Evolutionary conservation across 1,140 invertebrate genomes (phyloP).

Genomic region (Drosophila parabipectinata): DNA sequence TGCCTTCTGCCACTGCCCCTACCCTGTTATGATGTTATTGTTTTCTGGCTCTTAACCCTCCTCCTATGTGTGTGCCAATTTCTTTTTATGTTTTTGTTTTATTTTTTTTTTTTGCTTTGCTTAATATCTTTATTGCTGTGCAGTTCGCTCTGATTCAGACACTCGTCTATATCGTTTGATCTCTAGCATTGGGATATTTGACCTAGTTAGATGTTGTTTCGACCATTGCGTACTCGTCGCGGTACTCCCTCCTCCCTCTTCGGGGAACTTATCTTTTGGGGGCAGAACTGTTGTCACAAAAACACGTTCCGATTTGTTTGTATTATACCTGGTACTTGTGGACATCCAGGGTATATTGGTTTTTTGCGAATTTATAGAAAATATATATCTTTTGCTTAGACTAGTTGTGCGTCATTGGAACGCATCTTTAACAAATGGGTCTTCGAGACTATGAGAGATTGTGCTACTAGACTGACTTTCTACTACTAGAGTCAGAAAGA

Average conservation of each 20-base stretch:
- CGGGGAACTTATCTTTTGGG: constrained; percentile 30
- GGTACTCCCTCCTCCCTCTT: background rate
- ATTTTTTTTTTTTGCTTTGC: too few relatives aligned
- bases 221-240: constrained; percentile 4
- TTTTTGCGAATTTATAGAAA: too few relatives aligned
- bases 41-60: constrained; percentile 5
- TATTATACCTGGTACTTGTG: background rate
- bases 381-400: too few relatives aligned
- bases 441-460: too few relatives aligned
- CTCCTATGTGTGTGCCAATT: constrained; percentile 10
- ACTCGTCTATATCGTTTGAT: constrained; percentile 47
- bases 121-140: constrained; percentile 28
- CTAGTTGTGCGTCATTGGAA: too few relatives aligned
- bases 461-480: too few relatives aligned
- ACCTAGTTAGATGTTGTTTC: constrained; percentile 53
- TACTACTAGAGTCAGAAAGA: too few relatives aligned
- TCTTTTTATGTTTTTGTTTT: constrained; percentile 15
- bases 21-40: constrained; percentile 12
- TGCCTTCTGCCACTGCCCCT: constrained; percentile 8
- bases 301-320: constrained; percentile 12
- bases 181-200: constrained; percentile 47
- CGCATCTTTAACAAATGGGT: too few relatives aligned
- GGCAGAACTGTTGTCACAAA: constrained; percentile 34
- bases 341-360: too few relatives aligned
- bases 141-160: constrained; percentile 31